Percentiles rank a stretch among this genome's conserved stretches.
phyloP scores from a whole-genome alignment of 1,140 invertebrate species.

The Agrypnia vestita region DNA sequence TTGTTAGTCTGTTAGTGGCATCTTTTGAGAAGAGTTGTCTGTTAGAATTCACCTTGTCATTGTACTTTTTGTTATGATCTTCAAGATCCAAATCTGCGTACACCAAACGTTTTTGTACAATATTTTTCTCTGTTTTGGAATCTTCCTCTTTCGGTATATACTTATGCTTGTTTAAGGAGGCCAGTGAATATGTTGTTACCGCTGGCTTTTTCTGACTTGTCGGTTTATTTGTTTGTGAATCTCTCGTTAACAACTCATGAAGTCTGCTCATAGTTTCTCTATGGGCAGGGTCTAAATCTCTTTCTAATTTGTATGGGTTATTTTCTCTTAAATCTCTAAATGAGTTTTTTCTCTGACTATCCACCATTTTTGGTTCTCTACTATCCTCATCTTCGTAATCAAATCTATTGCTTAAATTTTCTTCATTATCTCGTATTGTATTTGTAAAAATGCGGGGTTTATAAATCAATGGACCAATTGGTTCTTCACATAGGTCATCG shows the following conservation, averaged over 20 bases:
- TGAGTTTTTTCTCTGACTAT: slow-evolving; percentile 67
- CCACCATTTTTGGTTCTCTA: slow-evolving; percentile 64
- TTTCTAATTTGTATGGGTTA: slow-evolving; percentile 60
- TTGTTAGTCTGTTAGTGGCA: slow-evolving; percentile 66
- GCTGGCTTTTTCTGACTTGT: slow-evolving; percentile 67
- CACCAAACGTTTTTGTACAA: slow-evolving; percentile 69
- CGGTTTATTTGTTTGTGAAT: slow-evolving; percentile 67
- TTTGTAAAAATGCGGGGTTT: slow-evolving; percentile 62
- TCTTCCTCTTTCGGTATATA: slow-evolving; percentile 56
- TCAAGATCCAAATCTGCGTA: slow-evolving; percentile 73
- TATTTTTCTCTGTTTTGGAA: not conserved
- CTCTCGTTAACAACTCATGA: slow-evolving; percentile 69
- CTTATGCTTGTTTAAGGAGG: slow-evolving; percentile 61
- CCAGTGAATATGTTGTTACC: slow-evolving; percentile 54
- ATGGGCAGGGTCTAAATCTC: slow-evolving; percentile 72
- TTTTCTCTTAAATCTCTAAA: slow-evolving; percentile 66
- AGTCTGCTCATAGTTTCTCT: slow-evolving; percentile 70
- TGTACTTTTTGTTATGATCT: slow-evolving; percentile 73
- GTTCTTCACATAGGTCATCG: slow-evolving; percentile 64
- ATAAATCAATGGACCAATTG: slow-evolving; percentile 65
- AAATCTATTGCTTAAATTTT: slow-evolving; percentile 68
- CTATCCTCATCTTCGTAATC: slow-evolving; percentile 63
- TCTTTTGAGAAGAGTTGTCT: slow-evolving; percentile 71
- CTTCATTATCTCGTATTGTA: slow-evolving; percentile 63
- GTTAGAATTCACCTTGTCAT: slow-evolving; percentile 73